These are phyloP conservation scores for Xanthia togata DNA, from an alignment of 2,888 invertebrate species.

Conservation along the genomic window DNA sequence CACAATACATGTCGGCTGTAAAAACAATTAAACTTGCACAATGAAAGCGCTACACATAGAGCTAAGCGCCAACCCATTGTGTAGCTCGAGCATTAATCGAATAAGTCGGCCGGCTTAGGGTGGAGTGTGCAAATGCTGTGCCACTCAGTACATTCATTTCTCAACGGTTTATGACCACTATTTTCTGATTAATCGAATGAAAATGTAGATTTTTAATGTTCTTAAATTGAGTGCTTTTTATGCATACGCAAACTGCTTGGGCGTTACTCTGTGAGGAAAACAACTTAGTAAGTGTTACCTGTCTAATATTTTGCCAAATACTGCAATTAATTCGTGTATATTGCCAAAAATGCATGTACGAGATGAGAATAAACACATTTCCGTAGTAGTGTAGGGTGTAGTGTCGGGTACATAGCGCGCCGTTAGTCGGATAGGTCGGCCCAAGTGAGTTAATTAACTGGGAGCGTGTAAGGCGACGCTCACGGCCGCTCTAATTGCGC, in stretches of 20 bases:
- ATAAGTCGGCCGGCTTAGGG: conserved; percentile 75
- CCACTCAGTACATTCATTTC: conserved; percentile 51
- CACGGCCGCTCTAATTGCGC: conserved; percentile 90
- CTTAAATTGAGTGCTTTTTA: conserved; percentile 16
- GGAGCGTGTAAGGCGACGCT: conserved; percentile 90
- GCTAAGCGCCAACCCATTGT: conserved; percentile 81
- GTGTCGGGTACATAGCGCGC: conserved; percentile 72
- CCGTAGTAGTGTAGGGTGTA: conserved; percentile 59
- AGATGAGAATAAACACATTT: conserved; percentile 51
- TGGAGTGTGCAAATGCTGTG: conserved; percentile 57
- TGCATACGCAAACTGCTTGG: conserved; percentile 10
- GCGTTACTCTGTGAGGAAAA: background rate
- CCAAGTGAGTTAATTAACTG: conserved; percentile 90
- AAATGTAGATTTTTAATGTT: conserved; percentile 33
- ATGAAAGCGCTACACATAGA: conserved; percentile 78
- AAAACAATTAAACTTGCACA: conserved; percentile 87
- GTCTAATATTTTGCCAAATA: background rate
- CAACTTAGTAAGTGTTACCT: background rate
- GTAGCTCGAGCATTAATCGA: conserved; percentile 83
- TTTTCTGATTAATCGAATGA: conserved; percentile 55
- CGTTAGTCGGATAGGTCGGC: conserved; percentile 81
- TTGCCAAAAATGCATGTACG: conserved; percentile 45
- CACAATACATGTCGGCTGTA: conserved; percentile 73
- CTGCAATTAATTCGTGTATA: background rate
- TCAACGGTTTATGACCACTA: conserved; percentile 48